A percentile compares a stretch with the other conserved stretches of the same genome.
Evolutionary conservation across 2,888 invertebrate species (phyloP).

Genomic region (Drosophila affinis): DNA sequence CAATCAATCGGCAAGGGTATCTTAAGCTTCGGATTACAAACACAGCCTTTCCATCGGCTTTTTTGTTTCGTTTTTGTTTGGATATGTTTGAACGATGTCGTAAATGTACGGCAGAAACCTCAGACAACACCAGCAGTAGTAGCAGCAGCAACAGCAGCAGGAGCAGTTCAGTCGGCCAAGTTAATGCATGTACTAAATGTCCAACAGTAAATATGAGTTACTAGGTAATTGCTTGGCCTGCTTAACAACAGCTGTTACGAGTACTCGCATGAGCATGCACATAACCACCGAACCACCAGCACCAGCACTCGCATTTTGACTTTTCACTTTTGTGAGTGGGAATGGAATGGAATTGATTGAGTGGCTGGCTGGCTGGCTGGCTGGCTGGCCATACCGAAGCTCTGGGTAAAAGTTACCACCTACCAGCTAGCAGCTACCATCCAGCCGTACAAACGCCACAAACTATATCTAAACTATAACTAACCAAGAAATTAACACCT

Average conservation of each 20-base stretch:
- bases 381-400: not conserved
- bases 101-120: conserved; percentile 41
- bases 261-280: conserved; percentile 49
- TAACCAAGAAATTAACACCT: conserved; percentile 72
- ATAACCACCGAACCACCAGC: conserved; percentile 4
- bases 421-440: conserved; percentile 11
- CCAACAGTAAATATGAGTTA: conserved; percentile 77
- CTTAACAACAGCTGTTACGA: conserved; percentile 48
- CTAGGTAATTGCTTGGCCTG: conserved; percentile 74
- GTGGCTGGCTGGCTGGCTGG: conserved; percentile 37
- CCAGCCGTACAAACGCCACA: conserved; percentile 13
- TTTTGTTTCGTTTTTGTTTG: conserved; percentile 19
- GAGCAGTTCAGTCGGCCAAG: conserved; percentile 38
- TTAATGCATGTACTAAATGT: conserved; percentile 78
- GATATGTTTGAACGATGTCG: conserved; percentile 44
- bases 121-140: conserved; percentile 1
- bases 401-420: conserved; percentile 49
- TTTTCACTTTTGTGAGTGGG: conserved; percentile 76
- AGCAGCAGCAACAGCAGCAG: conserved; percentile 40
- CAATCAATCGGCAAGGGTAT: not conserved
- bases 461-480: conserved; percentile 38
- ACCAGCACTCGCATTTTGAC: conserved; percentile 59
- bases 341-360: conserved; percentile 59
- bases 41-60: conserved; percentile 24
- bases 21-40: not conserved